Conservation (phyloP, 64 coral and sea anemone species). For the Montipora sp. region DNA sequence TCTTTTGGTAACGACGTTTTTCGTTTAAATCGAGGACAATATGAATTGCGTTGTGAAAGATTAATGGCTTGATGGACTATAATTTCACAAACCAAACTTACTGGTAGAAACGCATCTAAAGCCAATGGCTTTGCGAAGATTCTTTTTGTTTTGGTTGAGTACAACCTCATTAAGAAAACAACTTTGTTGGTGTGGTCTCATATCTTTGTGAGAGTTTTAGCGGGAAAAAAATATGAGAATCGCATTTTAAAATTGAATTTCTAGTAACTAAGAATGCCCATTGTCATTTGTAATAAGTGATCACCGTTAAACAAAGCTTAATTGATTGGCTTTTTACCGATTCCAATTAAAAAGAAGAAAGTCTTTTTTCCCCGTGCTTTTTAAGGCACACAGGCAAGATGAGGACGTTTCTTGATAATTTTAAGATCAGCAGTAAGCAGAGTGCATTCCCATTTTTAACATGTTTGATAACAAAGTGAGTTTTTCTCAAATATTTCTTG, state of each 20-base stretch:
- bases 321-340: background rate
- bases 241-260: background rate
- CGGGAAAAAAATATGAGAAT: background rate
- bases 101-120: slow-evolving; percentile 32
- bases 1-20: background rate
- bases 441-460: background rate
- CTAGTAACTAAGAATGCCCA: background rate
- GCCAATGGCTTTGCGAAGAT: slow-evolving; percentile 33
- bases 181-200: slow-evolving; percentile 2
- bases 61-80: slow-evolving; percentile 9
- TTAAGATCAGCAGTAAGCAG: background rate
- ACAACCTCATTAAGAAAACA: slow-evolving; percentile 30
- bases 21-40: background rate
- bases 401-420: background rate
- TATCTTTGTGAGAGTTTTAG: background rate
- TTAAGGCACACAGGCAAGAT: background rate
- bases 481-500: slow-evolving; percentile 59
- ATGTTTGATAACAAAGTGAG: slow-evolving; percentile 51
- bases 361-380: background rate
- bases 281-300: background rate
- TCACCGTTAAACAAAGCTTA: slow-evolving; percentile 6
- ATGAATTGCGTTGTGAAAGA: slow-evolving; percentile 22
- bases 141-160: slow-evolving; percentile 14
- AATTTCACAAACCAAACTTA: slow-evolving; percentile 25
- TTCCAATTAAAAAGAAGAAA: too few species aligned